Evolutionary conservation across 2,797 vertebrate genomes (phyloP).

Genomic region (Schizopygopsis malacanthus): DNA sequence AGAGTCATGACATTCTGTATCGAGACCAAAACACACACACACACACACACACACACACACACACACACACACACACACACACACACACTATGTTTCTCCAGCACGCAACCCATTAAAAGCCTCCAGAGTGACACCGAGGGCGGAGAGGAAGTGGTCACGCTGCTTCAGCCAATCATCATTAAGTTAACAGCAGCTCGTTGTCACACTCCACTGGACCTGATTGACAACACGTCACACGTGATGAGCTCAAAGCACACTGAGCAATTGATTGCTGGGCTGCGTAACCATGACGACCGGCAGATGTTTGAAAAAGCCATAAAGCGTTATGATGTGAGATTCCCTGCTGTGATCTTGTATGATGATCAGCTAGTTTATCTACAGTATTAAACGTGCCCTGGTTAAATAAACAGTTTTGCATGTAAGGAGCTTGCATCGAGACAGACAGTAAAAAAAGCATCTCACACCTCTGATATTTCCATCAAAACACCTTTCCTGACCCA

Average conservation of each 20-base stretch:
- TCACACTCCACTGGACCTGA: constrained; percentile 72
- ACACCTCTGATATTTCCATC: constrained; percentile 38
- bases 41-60: neutral
- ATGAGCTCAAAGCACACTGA: constrained; percentile 62
- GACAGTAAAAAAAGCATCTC: neutral
- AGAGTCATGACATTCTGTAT: neutral
- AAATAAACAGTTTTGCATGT: neutral
- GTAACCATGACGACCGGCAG: constrained; percentile 75
- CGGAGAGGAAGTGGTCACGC: constrained; percentile 13
- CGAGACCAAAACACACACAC: neutral
- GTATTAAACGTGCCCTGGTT: neutral
- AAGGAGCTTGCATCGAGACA: neutral
- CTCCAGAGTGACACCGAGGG: neutral
- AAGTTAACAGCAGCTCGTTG: constrained; percentile 62
- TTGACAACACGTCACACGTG: constrained; percentile 65
- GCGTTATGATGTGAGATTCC: neutral
- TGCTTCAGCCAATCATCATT: constrained; percentile 59
- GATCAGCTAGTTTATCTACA: neutral
- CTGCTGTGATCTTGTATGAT: neutral
- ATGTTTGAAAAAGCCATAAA: constrained; percentile 49
- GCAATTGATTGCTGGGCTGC: constrained; percentile 70
- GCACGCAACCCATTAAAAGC: constrained; percentile 24
- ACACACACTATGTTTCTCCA: neutral
- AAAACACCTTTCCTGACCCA: constrained; percentile 28
- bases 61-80: neutral